These are phyloP conservation scores for Eurosta solidaginis DNA, from an alignment of 1,140 invertebrate species.

Conservation along the genomic window DNA sequence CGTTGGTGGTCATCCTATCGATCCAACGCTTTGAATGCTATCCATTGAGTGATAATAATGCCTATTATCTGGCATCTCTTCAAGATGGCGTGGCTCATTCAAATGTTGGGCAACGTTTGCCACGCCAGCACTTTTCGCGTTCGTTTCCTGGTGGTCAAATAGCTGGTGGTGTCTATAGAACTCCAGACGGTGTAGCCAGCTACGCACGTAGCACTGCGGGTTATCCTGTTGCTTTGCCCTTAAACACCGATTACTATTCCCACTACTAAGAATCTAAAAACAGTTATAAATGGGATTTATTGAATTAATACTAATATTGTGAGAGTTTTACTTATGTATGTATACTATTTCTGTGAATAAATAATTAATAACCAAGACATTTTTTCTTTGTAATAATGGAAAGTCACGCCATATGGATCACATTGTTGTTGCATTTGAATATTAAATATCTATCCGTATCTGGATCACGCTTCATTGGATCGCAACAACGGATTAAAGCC, in stretches of 20 bases:
- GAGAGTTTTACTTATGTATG: too few species aligned
- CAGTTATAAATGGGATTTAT: background rate
- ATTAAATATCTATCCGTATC: too few species aligned
- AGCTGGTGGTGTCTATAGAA: background rate
- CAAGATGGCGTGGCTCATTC: background rate
- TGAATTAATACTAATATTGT: too few species aligned
- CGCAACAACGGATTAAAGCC: too few species aligned
- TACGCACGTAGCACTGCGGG: background rate
- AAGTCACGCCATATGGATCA: too few species aligned
- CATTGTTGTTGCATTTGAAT: too few species aligned
- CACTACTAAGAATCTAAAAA: background rate
- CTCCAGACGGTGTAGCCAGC: background rate
- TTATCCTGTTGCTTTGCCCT: background rate
- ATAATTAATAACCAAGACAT: too few species aligned
- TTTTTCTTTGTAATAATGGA: too few species aligned
- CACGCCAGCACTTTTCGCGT: background rate
- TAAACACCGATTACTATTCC: background rate
- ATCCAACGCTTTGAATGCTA: background rate
- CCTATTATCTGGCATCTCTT: background rate
- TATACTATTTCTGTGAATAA: too few species aligned
- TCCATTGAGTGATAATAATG: background rate
- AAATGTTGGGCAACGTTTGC: background rate
- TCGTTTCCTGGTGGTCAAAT: background rate
- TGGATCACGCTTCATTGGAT: too few species aligned
- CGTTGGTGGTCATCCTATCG: background rate